phyloP scores from a whole-genome alignment of 2,888 invertebrate species.

The Tetanocera ferruginea region DNA sequence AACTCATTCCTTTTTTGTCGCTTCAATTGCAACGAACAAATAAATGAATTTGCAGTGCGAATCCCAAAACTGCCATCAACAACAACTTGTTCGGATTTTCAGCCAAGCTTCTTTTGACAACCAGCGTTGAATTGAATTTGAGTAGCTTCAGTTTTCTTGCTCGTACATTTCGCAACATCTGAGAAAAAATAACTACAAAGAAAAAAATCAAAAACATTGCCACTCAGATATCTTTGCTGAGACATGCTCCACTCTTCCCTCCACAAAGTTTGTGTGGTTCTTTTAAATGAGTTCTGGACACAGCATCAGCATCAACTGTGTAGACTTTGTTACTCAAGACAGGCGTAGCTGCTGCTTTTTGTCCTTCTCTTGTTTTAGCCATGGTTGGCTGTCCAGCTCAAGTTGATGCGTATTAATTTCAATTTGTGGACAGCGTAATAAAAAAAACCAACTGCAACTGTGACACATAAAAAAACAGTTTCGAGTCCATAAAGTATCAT shows the following conservation, averaged over 20 bases:
- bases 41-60: not conserved
- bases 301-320: conserved; percentile 11
- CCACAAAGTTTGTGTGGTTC: not conserved
- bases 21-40: conserved; percentile 32
- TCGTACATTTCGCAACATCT: conserved; percentile 3
- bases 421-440: conserved; percentile 24
- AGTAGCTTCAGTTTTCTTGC: conserved; percentile 16
- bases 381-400: conserved; percentile 32
- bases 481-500: too few relatives aligned
- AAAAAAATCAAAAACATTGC: conserved; percentile 12
- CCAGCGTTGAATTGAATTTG: conserved; percentile 10
- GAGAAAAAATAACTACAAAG: not conserved
- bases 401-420: conserved; percentile 37
- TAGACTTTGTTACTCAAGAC: conserved; percentile 7
- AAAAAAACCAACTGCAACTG: not conserved
- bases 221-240: not conserved
- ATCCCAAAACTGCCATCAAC: too few relatives aligned
- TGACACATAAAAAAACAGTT: not conserved
- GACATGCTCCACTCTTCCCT: not conserved
- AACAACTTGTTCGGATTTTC: not conserved
- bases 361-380: conserved; percentile 24
- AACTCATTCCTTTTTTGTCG: conserved; percentile 43
- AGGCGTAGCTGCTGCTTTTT: not conserved
- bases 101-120: conserved; percentile 13
- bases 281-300: conserved; percentile 1